Percentiles rank a stretch among this genome's conserved stretches.
Evolutionary conservation across 1,140 invertebrate genomes (phyloP).

Genomic region (Solen grandis): DNA sequence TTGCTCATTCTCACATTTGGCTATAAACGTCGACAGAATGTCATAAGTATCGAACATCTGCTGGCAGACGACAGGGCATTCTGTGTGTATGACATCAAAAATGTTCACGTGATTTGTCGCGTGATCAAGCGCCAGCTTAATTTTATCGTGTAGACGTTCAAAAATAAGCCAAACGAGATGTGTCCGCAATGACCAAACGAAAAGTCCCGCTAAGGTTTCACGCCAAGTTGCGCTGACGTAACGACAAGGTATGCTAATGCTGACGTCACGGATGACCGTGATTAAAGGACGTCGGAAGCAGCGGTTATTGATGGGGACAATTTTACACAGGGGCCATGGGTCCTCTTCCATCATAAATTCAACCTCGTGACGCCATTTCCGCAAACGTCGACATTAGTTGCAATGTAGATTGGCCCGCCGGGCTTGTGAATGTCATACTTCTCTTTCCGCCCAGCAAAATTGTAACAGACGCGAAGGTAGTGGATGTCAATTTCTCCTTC

Average conservation of each 20-base stretch:
- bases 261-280: constrained; percentile 34
- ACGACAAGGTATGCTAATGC: constrained; percentile 44
- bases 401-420: constrained; percentile 59
- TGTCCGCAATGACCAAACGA: constrained; percentile 62
- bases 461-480: constrained; percentile 59
- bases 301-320: constrained; percentile 55
- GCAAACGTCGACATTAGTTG: constrained; percentile 17
- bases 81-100: constrained; percentile 40
- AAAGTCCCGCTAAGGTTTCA: constrained; percentile 63
- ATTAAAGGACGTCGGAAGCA: constrained; percentile 52
- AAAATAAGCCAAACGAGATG: constrained; percentile 63
- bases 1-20: constrained; percentile 64
- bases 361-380: constrained; percentile 61
- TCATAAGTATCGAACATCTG: constrained; percentile 57
- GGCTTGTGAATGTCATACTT: constrained; percentile 63
- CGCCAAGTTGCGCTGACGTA: constrained; percentile 63
- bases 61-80: constrained; percentile 60
- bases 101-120: constrained; percentile 54
- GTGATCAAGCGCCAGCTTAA: constrained; percentile 56
- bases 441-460: constrained; percentile 52
- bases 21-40: constrained; percentile 58
- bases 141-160: constrained; percentile 64
- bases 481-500: constrained; percentile 50
- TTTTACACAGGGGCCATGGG: constrained; percentile 64
- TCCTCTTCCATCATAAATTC: constrained; percentile 68